Evolutionary conservation across 2,113 vertebrate species (phyloP).

Genomic region (Columba livia): DNA sequence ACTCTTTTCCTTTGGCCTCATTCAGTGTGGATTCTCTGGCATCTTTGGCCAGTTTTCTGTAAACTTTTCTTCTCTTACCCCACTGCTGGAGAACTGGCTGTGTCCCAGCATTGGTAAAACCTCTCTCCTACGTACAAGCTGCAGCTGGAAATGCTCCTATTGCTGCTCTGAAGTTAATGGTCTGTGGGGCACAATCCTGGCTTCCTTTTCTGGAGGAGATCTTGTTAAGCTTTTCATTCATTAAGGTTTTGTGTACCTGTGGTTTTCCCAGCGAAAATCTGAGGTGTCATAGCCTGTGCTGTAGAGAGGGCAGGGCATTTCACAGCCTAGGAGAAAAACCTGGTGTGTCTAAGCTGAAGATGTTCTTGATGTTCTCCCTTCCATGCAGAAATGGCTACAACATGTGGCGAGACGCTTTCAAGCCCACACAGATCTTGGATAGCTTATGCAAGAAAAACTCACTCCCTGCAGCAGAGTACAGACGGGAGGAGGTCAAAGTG

Average conservation of each 20-base stretch:
- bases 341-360: background rate
- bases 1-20: background rate
- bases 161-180: background rate
- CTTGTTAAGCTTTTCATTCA: background rate
- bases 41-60: background rate
- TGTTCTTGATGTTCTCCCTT: background rate
- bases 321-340: background rate
- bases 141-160: background rate
- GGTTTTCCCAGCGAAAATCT: background rate
- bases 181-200: background rate
- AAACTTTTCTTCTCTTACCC: background rate
- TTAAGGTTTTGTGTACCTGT: background rate
- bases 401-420: slow-evolving; percentile 87
- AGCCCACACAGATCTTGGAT: slow-evolving; percentile 84
- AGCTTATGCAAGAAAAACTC: slow-evolving; percentile 87
- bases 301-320: background rate
- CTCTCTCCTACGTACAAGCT: background rate
- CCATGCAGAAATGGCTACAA: slow-evolving; percentile 86
- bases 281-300: background rate
- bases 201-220: background rate
- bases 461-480: slow-evolving; percentile 84
- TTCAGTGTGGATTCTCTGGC: background rate
- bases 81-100: background rate
- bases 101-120: background rate
- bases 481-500: slow-evolving; percentile 86